These are phyloP conservation scores for Numida meleagris DNA, from an alignment of 2,113 vertebrate genomes.

Conservation along the genomic window DNA sequence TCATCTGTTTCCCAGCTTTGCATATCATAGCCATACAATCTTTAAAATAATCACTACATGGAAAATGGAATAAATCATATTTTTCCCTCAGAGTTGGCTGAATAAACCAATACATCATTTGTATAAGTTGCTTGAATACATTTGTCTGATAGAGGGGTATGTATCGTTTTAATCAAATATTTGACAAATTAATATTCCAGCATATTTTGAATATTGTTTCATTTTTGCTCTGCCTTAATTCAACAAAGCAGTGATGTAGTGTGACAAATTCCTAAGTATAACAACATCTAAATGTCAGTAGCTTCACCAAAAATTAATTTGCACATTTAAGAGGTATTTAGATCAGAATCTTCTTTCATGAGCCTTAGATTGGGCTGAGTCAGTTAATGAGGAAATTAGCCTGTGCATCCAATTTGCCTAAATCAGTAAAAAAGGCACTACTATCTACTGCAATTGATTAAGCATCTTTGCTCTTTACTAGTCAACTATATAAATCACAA, in stretches of 20 bases:
- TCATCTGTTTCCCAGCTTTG: not conserved
- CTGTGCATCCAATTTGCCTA: slow-evolving; percentile 16
- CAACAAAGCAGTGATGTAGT: not conserved
- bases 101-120: not conserved
- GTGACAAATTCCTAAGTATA: not conserved
- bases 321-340: not conserved
- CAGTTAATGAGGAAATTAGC: slow-evolving; percentile 36
- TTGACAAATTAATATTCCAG: not conserved
- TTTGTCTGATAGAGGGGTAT: not conserved
- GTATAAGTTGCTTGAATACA: fast-evolving
- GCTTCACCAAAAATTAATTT: slow-evolving; percentile 20
- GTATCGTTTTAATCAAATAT: not conserved
- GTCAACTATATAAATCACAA: not conserved
- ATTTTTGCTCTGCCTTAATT: not conserved
- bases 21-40: not conserved
- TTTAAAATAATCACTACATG: not conserved
- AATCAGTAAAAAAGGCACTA: not conserved
- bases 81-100: not conserved
- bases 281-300: not conserved
- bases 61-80: not conserved
- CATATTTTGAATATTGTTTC: not conserved
- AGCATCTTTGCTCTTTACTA: not conserved
- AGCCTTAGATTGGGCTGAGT: slow-evolving; percentile 1
- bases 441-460: not conserved
- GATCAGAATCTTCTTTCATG: not conserved